phyloP scores from a whole-genome alignment of 2,797 vertebrate species.

The Lutra lutra region DNA sequence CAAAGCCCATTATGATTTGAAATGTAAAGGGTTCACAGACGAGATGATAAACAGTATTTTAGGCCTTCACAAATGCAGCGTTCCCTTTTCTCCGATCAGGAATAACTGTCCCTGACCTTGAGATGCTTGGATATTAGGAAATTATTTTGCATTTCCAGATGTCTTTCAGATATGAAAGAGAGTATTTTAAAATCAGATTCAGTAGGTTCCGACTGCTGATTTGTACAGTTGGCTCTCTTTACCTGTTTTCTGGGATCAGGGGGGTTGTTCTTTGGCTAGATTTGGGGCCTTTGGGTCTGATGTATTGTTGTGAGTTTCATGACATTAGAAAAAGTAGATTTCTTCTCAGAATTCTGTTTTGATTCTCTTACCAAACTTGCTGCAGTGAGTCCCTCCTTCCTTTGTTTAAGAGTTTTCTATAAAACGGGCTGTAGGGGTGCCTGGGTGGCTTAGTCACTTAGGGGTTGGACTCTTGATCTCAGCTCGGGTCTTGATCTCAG shows the following conservation, averaged over 20 bases:
- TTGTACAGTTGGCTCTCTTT: not conserved
- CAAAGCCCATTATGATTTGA: constrained; percentile 29
- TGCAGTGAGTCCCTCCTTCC: not conserved
- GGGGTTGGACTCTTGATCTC: not conserved
- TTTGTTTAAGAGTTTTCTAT: constrained; percentile 21
- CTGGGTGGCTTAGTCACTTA: not conserved
- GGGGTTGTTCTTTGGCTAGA: not conserved
- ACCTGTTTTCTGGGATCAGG: not conserved
- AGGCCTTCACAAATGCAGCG: not conserved
- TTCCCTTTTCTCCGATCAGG: not conserved
- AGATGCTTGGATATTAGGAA: constrained; percentile 33
- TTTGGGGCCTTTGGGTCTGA: not conserved
- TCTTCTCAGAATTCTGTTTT: constrained; percentile 16
- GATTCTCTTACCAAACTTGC: constrained; percentile 9
- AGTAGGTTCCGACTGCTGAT: not conserved
- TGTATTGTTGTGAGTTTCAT: not conserved
- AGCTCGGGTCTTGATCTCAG: not conserved
- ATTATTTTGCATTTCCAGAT: constrained; percentile 42
- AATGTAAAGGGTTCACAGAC: not conserved
- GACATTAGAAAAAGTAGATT: not conserved
- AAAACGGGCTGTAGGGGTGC: not conserved
- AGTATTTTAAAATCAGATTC: constrained; percentile 46
- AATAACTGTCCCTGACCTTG: constrained; percentile 3
- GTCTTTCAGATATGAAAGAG: constrained; percentile 16
- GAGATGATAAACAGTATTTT: not conserved